These are phyloP conservation scores for Eupithecia insigniata DNA, from an alignment of 2,888 invertebrate genomes.

Conservation along the genomic window DNA sequence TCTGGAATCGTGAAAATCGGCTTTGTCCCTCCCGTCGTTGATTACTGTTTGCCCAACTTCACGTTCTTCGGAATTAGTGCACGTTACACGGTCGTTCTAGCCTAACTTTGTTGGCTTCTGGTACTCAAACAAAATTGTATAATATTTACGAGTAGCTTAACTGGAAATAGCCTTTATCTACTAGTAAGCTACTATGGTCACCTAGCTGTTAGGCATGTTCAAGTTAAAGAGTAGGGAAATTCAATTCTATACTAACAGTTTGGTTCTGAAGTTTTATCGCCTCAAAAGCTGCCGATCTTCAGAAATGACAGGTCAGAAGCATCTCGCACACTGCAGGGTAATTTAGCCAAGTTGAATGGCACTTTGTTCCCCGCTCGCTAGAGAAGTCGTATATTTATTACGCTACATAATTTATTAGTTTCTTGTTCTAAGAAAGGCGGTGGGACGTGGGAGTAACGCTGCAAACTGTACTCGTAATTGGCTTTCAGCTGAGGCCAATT, in stretches of 20 bases:
- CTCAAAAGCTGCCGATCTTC: conserved; percentile 2
- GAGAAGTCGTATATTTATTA: conserved; percentile 12
- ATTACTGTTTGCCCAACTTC: conserved; percentile 39
- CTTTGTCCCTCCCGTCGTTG: conserved; percentile 34
- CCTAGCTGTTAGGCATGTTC: not conserved
- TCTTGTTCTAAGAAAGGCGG: conserved; percentile 15
- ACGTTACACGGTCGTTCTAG: conserved; percentile 25
- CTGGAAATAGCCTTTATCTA: not conserved
- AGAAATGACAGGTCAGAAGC: conserved; percentile 2
- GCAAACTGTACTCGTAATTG: conserved; percentile 28
- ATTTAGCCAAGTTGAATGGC: conserved; percentile 8
- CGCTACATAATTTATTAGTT: conserved; percentile 22
- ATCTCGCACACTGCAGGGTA: not conserved
- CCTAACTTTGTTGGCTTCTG: conserved; percentile 26
- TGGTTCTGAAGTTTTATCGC: not conserved
- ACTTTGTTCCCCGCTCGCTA: conserved; percentile 10
- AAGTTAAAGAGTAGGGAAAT: not conserved
- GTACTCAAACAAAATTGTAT: conserved; percentile 9
- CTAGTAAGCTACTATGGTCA: too few species aligned
- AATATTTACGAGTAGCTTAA: conserved; percentile 5
- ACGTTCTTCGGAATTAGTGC: conserved; percentile 26
- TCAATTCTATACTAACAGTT: not conserved
- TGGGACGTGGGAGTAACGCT: conserved; percentile 15
- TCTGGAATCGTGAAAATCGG: conserved; percentile 35
- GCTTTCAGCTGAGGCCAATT: conserved; percentile 29